A percentile compares a stretch with the other conserved stretches of the same genome.
Evolutionary conservation across 2,888 invertebrate genomes (phyloP).

Genomic region (Spialia ferax): DNA sequence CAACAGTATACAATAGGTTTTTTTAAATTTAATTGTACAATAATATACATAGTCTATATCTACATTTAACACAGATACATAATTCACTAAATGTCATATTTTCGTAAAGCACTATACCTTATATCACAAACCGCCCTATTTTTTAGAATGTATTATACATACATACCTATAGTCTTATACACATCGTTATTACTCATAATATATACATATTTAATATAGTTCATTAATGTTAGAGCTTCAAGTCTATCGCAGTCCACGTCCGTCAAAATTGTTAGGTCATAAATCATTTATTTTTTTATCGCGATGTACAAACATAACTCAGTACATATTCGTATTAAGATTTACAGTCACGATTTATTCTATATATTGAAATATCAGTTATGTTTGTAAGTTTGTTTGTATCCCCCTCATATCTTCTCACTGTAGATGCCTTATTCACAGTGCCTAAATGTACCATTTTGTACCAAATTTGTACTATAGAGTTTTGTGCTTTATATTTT

Average conservation of each 20-base stretch:
- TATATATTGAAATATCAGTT: neutral
- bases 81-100: slow-evolving; percentile 72
- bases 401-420: slow-evolving; percentile 86
- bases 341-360: neutral
- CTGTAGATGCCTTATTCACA: slow-evolving; percentile 95
- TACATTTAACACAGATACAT: slow-evolving; percentile 59
- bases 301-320: slow-evolving; percentile 21
- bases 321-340: neutral
- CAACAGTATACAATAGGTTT: slow-evolving; percentile 46
- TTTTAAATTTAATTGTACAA: slow-evolving; percentile 44
- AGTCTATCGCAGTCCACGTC: slow-evolving; percentile 26
- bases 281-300: slow-evolving; percentile 12
- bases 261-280: slow-evolving; percentile 23
- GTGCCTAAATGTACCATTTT: slow-evolving; percentile 89
- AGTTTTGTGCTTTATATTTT: slow-evolving; percentile 74
- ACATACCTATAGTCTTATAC: slow-evolving; percentile 44
- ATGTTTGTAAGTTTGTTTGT: slow-evolving; percentile 32
- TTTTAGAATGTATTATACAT: slow-evolving; percentile 70
- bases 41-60: slow-evolving; percentile 43
- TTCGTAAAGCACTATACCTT: slow-evolving; percentile 79
- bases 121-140: slow-evolving; percentile 77
- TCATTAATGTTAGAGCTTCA: slow-evolving; percentile 19
- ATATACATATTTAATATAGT: slow-evolving; percentile 1
- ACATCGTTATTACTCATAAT: slow-evolving; percentile 24
- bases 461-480: slow-evolving; percentile 81